phyloP scores from a whole-genome alignment of 2,113 vertebrate species.

The Ranitomeya imitator region DNA sequence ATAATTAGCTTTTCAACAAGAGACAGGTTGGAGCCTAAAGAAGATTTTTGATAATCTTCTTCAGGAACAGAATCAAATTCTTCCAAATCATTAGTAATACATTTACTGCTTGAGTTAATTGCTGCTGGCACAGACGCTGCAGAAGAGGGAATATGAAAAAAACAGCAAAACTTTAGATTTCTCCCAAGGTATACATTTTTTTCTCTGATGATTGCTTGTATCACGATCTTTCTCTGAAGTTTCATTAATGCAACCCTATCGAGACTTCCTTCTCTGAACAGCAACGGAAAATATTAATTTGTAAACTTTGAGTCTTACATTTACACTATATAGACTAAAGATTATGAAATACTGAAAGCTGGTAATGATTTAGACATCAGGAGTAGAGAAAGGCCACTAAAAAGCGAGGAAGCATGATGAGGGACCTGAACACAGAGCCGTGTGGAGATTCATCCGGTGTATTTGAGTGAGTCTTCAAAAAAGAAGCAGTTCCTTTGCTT shows the following conservation, averaged over 20 bases:
- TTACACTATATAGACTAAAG: too few species aligned
- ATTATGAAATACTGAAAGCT: too few species aligned
- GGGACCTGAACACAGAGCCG: too few species aligned
- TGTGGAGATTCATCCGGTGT: too few species aligned
- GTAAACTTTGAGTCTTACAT: too few species aligned
- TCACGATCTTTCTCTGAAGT: background rate
- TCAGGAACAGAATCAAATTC: slow-evolving; percentile 18
- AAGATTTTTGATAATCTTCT: slow-evolving; percentile 16
- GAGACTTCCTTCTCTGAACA: background rate
- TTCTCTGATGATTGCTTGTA: background rate
- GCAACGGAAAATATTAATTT: background rate
- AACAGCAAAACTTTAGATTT: background rate
- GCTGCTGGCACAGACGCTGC: background rate
- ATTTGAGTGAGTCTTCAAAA: too few species aligned
- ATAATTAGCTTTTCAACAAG: slow-evolving; percentile 14
- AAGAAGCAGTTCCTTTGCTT: too few species aligned
- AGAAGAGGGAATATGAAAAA: slow-evolving; percentile 22
- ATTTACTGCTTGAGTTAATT: slow-evolving; percentile 23
- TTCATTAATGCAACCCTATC: background rate
- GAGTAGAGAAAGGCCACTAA: too few species aligned
- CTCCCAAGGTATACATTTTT: background rate
- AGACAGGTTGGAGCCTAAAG: slow-evolving; percentile 17
- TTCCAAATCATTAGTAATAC: slow-evolving; percentile 29
- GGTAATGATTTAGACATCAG: too few species aligned
- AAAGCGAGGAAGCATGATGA: too few species aligned